Conservation (phyloP, 2,888 invertebrate genomes). For the Adelognathus sp. region DNA sequence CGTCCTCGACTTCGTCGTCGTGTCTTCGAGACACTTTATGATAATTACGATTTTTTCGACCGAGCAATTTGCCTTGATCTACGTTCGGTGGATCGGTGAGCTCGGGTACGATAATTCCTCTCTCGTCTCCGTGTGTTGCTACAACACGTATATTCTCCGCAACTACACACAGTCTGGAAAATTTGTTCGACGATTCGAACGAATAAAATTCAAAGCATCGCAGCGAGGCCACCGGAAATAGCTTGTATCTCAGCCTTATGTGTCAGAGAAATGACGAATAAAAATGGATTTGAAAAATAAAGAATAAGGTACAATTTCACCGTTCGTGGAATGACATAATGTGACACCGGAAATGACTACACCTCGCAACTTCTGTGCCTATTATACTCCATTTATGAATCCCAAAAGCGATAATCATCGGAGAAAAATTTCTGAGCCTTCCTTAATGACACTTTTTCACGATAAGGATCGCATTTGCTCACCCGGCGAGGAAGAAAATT, state of each 20-base stretch:
- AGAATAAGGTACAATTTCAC: constrained; percentile 19
- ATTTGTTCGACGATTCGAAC: constrained; percentile 29
- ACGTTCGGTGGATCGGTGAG: constrained; percentile 32
- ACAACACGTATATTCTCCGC: neutral
- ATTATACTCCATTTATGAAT: neutral
- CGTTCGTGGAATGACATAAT: constrained; percentile 27
- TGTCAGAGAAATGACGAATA: no score
- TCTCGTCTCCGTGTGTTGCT: neutral
- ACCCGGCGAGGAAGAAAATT: neutral
- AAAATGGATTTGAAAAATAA: neutral
- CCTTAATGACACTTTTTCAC: constrained; percentile 49
- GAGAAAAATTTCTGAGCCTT: constrained; percentile 20
- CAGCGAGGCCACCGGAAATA: constrained; percentile 24
- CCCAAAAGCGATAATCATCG: constrained; percentile 25
- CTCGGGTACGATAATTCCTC: constrained; percentile 20
- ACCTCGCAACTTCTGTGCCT: neutral
- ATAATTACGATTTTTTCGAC: constrained; percentile 51
- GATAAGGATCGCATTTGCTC: constrained; percentile 30
- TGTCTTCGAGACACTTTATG: constrained; percentile 45
- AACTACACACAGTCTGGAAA: neutral
- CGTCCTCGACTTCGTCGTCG: constrained; percentile 9
- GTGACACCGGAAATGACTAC: constrained; percentile 32
- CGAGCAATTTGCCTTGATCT: constrained; percentile 54
- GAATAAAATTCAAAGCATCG: constrained; percentile 11
- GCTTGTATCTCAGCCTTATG: neutral